A percentile compares a stretch with the other conserved stretches of the same genome.
phyloP scores from a whole-genome alignment of 2,113 vertebrate genomes.

The Galbula dea region DNA sequence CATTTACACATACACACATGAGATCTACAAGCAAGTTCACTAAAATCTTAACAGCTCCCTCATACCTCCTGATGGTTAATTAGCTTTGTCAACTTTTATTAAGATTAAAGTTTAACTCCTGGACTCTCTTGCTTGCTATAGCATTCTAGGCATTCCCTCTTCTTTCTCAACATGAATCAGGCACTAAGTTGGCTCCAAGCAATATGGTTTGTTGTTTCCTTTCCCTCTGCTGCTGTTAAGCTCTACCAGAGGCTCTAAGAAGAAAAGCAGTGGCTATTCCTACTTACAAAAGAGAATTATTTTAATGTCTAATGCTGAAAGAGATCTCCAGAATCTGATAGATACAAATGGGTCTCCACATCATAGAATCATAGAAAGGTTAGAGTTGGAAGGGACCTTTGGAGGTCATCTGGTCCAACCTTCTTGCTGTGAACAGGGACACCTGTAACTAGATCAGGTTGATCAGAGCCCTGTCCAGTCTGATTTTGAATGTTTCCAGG shows the following conservation, averaged over 20 bases:
- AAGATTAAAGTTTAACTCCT: background rate
- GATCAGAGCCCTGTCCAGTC: too few relatives aligned
- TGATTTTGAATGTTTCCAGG: too few relatives aligned
- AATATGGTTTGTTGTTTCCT: rapidly evolving
- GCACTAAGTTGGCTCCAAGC: background rate
- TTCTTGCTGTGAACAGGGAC: too few relatives aligned
- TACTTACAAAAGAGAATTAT: background rate
- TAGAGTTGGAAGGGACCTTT: too few relatives aligned
- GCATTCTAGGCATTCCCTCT: background rate
- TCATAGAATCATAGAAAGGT: rapidly evolving
- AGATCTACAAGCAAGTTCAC: background rate
- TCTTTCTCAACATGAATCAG: background rate
- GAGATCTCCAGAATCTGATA: background rate
- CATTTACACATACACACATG: background rate
- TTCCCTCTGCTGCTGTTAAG: background rate
- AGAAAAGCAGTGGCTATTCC: background rate
- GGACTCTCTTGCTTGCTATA: background rate
- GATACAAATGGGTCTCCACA: background rate
- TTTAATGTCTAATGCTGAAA: background rate
- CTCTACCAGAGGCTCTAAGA: background rate
- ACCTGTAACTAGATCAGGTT: too few relatives aligned
- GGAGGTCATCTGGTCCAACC: too few relatives aligned
- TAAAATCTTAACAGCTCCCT: background rate
- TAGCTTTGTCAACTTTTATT: background rate
- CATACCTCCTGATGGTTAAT: background rate